These are phyloP conservation scores for Astyanax mexicanus DNA, from an alignment of 2,797 vertebrate genomes.

Conservation along the genomic window DNA sequence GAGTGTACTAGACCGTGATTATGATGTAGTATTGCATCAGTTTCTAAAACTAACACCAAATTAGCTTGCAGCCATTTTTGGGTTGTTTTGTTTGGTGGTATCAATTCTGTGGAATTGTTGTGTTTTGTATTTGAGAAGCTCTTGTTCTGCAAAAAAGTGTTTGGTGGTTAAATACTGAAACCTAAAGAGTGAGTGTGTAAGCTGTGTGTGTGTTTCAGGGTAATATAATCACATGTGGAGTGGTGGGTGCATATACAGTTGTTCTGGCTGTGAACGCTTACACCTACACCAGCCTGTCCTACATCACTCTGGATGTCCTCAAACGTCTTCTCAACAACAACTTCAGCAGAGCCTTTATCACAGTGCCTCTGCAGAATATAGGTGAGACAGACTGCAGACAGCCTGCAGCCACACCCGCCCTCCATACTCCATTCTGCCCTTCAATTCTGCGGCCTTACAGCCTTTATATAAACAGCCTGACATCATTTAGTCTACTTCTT, in stretches of 20 bases:
- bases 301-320: constrained; percentile 89
- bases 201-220: constrained; percentile 76
- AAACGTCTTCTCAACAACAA: constrained; percentile 85
- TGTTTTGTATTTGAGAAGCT: neutral
- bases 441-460: too few relatives aligned
- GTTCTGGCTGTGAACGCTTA: constrained; percentile 87
- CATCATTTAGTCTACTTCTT: too few relatives aligned
- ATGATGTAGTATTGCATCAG: too few relatives aligned
- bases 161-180: neutral
- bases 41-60: too few relatives aligned
- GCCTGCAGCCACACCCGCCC: neutral
- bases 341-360: constrained; percentile 83
- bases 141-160: neutral
- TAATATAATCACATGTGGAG: constrained; percentile 87
- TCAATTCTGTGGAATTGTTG: neutral
- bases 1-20: too few relatives aligned
- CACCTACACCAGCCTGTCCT: constrained; percentile 89
- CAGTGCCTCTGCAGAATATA: constrained; percentile 85
- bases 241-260: constrained; percentile 85
- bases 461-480: too few relatives aligned
- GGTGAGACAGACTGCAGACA: constrained; percentile 83
- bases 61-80: neutral
- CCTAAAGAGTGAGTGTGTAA: neutral
- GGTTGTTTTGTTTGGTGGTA: neutral
- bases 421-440: too few relatives aligned